phyloP scores from a whole-genome alignment of 2,797 vertebrate genomes.

The Scarus forsteni region DNA sequence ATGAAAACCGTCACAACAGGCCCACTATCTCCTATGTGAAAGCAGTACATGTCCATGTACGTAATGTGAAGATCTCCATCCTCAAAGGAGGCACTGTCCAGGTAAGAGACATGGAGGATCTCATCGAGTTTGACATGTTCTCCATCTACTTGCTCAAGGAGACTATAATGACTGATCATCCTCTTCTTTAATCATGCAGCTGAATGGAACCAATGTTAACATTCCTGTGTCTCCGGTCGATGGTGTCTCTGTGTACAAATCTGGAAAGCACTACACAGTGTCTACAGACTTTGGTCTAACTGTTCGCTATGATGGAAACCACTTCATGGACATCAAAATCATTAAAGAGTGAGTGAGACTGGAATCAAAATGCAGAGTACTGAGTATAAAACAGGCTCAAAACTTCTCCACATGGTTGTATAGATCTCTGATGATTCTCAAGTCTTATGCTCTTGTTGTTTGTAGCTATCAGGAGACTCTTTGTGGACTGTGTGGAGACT shows the following conservation, averaged over 20 bases:
- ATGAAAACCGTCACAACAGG: slow-evolving; percentile 82
- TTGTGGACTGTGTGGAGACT: slow-evolving; percentile 85
- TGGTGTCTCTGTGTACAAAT: slow-evolving; percentile 78
- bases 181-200: slow-evolving; percentile 46
- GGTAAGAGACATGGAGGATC: slow-evolving; percentile 55
- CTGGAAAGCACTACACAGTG: slow-evolving; percentile 81
- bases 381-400: no score
- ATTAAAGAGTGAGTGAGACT: slow-evolving; percentile 79
- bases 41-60: slow-evolving; percentile 81
- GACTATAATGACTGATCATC: no score
- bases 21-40: slow-evolving; percentile 82
- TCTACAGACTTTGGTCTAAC: slow-evolving; percentile 81
- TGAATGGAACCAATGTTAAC: slow-evolving; percentile 81
- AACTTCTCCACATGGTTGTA: no score
- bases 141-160: no score
- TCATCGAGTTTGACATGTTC: no score
- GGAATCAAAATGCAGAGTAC: no score
- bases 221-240: slow-evolving; percentile 71
- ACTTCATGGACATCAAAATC: slow-evolving; percentile 85
- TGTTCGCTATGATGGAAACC: slow-evolving; percentile 85
- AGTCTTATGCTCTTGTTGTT: neutral
- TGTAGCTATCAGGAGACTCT: slow-evolving; percentile 77
- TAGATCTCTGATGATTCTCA: neutral
- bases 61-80: slow-evolving; percentile 79
- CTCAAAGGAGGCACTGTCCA: slow-evolving; percentile 83